Evolutionary conservation across 2,888 invertebrate genomes (phyloP), one percentile per base, ranked within the genome.

Genomic region (Coecobrya sp.): DNA sequence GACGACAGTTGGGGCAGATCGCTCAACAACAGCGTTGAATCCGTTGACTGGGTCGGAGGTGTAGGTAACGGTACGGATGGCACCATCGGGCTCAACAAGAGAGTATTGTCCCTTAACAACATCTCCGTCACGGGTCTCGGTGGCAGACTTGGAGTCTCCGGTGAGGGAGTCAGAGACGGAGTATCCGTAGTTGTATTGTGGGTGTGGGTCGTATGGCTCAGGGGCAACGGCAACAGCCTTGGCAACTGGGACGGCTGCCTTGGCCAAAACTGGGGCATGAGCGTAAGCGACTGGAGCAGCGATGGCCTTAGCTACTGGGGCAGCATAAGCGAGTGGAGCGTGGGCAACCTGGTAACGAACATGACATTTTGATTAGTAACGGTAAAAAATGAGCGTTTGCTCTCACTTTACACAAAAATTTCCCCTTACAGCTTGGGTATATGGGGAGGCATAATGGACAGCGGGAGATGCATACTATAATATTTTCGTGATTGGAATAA

Each of bases 1-100:
- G 59, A 79, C 52, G 68, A 52, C 27, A 85, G 89, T 27, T 89
- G 89, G 68, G 76, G 59, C 59, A 19, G n/a, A 22, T 16, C 59
- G 59, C 16, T 62, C 59, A n/a, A 62, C 59, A 3, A 62, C 92
- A 16, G 92, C 92, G 88, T 92, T 92, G 73, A 92, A 92, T 88
- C 92, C 92, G 70, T 94, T 87, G 52, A 52, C 52, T 11, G 52
- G 52, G 11, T 52, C 87, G 93, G 76, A 25, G 92, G 92, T 79
- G 59, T 59, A 59, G 59, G 59, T 59, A 16, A 59, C 59, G 59
- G 59, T 59, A 0, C 59, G 7, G 59, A 93, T 93, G 55, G 94
- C 92, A 92, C 94, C 94, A 76, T 94, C 94, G 65, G 94, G 94
- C 86, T 94, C 94, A 27, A 94, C 94, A 30, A 94, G 91, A 27